Evolutionary conservation across 2,797 vertebrate genomes (phyloP), one percentile per base, ranked within the genome.

Genomic region (Mionectes olivaceus): DNA sequence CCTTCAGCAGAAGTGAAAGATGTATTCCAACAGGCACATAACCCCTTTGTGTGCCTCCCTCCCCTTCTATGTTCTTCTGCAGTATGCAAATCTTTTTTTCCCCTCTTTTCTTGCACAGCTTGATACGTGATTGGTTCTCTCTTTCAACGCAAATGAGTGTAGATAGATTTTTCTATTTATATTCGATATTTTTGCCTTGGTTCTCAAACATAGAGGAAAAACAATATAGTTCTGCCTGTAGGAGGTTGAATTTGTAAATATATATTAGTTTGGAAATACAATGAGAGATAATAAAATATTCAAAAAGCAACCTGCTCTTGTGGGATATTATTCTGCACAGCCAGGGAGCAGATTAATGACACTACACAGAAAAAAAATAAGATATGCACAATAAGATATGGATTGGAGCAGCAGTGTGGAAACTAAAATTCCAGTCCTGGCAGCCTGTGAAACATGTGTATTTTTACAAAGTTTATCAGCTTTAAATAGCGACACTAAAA

Each of bases 251-350:
- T 97, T 97, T 97, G 98, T 97, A 98, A 98, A 98, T 98, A 98
- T 96, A 97, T 97, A 97, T 97, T 97, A 95, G 97, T 97, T 97
- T 96, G 97, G 95, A 98, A 97, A 97, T 97, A 97, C 95, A 97
- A 97, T 97, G 97, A 97, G 94, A 94, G 76, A 96, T 97, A 95
- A 98, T 98, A 97, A 98, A 98, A 98, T 98, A 98, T 98, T 98
- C 98, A 98, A 97, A 98, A 98, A 98, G 96, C 90, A 41, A 86
- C 73, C 96, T 96, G 85, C 71, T 97, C 97, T 97, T 95, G 94
- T 94, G 97, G 97, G 96, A 96, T 98, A 97, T 97, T 97, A 97
- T 97, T 97, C 95, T 52, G 97, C 98, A 97, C 98, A 98, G 98
- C 96, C 90, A 97, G 98, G 97, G 97, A 97, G 96, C 97, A 96